Percentiles rank a stretch among this genome's conserved stretches.
These are phyloP conservation scores for Lampropteryx suffumata DNA, from an alignment of 2,888 invertebrate genomes.

Conservation along the genomic window DNA sequence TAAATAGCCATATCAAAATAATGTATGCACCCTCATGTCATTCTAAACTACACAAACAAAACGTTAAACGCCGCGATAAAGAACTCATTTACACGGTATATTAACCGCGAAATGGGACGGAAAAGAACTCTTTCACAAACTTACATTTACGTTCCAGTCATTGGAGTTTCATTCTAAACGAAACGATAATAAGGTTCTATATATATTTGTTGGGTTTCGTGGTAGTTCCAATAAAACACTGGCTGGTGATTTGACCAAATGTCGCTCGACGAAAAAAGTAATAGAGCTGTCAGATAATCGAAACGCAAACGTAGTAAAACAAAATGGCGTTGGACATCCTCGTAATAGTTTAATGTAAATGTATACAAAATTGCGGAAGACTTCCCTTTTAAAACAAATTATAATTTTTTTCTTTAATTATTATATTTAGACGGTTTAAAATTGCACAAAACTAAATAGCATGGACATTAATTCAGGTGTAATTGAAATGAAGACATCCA, in stretches of 20 bases:
- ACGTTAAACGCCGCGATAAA: conserved; percentile 71
- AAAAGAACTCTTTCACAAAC: conserved; percentile 57
- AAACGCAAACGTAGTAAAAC: conserved; percentile 14
- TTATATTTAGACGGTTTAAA: not conserved
- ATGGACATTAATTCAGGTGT: conserved; percentile 55
- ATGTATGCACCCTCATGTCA: conserved; percentile 73
- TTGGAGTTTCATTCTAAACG: conserved; percentile 38
- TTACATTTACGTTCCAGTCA: conserved; percentile 30
- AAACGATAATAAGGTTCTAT: not conserved
- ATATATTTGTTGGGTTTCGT: conserved; percentile 3
- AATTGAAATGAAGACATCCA: conserved; percentile 71
- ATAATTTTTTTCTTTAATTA: no score
- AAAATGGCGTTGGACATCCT: no score
- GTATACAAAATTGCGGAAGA: no score
- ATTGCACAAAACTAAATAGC: not conserved
- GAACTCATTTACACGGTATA: conserved; percentile 79
- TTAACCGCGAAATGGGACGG: conserved; percentile 76
- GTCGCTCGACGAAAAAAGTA: conserved; percentile 67
- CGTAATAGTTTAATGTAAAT: no score
- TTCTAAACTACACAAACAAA: conserved; percentile 66
- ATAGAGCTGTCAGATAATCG: conserved; percentile 70
- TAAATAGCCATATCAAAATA: conserved; percentile 37
- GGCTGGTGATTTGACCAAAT: conserved; percentile 77
- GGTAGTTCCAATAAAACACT: conserved; percentile 53
- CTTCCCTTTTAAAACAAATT: no score